A percentile compares a stretch with the other conserved stretches of the same genome.
Conservation (phyloP, 2,888 invertebrate genomes). For the Caenorhabditis uteleia region DNA sequence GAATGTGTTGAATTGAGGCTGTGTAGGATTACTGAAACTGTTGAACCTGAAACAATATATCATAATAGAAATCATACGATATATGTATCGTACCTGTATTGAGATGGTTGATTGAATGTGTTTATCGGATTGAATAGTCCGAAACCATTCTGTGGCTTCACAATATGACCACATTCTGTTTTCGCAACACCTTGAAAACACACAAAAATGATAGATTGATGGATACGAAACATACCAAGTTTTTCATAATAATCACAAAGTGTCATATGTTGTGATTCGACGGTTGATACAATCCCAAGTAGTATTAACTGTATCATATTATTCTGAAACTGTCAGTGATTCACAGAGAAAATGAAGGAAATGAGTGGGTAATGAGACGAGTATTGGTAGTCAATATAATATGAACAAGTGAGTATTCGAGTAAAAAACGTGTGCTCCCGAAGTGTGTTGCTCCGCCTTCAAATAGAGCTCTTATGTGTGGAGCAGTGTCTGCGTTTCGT, state of each 20-base stretch:
- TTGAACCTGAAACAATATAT: conserved; percentile 17
- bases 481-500: too few relatives aligned
- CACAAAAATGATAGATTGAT: background rate
- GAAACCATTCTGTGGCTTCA: conserved; percentile 13
- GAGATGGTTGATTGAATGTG: background rate
- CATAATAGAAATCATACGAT: background rate
- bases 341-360: background rate
- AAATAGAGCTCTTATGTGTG: too few relatives aligned
- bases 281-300: conserved; percentile 13
- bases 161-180: conserved; percentile 38
- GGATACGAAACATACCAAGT: conserved; percentile 21
- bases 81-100: background rate
- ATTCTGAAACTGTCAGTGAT: too few relatives aligned
- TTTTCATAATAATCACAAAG: conserved; percentile 47
- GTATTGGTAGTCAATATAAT: too few relatives aligned
- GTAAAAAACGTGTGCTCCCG: too few relatives aligned
- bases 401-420: too few relatives aligned
- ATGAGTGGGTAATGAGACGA: background rate
- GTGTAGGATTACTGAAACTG: conserved; percentile 25
- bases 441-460: too few relatives aligned
- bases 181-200: conserved; percentile 34
- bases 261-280: conserved; percentile 39
- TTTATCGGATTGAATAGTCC: conserved; percentile 16
- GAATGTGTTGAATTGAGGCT: conserved; percentile 27
- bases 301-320: conserved; percentile 29